phyloP scores from a whole-genome alignment of 2,888 invertebrate genomes.

The Petrolisthes manimaculis region DNA sequence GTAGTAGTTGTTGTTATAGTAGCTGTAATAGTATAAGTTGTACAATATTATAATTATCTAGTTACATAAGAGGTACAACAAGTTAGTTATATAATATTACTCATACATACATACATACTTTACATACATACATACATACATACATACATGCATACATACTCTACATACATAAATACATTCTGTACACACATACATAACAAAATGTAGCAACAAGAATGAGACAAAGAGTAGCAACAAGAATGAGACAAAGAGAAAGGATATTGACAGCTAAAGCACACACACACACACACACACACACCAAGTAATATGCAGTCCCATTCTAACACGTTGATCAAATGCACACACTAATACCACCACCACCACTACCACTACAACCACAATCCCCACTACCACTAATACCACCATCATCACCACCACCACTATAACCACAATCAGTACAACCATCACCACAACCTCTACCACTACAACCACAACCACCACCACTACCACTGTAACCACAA shows the following conservation, averaged over 20 bases:
- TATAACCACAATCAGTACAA: too few relatives aligned
- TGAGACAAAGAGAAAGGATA: neutral
- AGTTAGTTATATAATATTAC: neutral
- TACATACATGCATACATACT: neutral
- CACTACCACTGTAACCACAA: too few relatives aligned
- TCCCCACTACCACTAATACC: neutral
- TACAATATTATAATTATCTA: neutral
- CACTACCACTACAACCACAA: too few relatives aligned
- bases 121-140: neutral
- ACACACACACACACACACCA: constrained; percentile 13
- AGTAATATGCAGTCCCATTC: neutral
- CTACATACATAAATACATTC: neutral
- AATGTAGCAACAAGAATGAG: neutral
- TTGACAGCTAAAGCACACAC: neutral
- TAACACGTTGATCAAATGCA: neutral
- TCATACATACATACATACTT: neutral
- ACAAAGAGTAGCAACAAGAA: neutral
- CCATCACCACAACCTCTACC: too few relatives aligned
- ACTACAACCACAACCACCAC: too few relatives aligned
- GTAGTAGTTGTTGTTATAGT: neutral
- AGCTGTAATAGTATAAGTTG: neutral
- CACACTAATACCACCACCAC: neutral
- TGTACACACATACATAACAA: neutral
- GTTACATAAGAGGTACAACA: too few relatives aligned
- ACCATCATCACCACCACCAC: too few relatives aligned